Evolutionary conservation across 2,113 vertebrate genomes (phyloP), one percentile per base, ranked within the genome.

Genomic region (Rhinogobius similis): DNA sequence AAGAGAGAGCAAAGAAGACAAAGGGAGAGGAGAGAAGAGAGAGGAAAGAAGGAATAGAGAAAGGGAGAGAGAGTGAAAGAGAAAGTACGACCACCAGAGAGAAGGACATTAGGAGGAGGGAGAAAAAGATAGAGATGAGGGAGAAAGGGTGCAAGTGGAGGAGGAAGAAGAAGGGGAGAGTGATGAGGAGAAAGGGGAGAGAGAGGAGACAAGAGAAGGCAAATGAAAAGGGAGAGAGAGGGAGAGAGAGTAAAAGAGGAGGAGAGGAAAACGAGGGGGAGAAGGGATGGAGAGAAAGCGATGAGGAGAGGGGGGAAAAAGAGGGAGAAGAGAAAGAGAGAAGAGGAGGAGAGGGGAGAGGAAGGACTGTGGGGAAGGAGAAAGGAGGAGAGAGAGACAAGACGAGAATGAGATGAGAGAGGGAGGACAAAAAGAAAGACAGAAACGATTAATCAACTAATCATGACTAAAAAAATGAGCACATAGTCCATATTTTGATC

Each of bases 181-280:
- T 73, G 62, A 75, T 3, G 9, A 20, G 16, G 16, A 20, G 64
- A 68, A 10, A 7, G 18, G 71, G 77, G 78, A 73, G 55, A 76
- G 58, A 73, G 27, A 81, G 73, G 10, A 39, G 38, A 8, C 4
- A 10, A 8, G 10, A 81, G 75, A 8, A 39, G 38, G 38, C 1
- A 10, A 11, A 10, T 3, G 1, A 8, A 10, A 11, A 39, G 38
- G 38, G 10, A 10, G 38, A 8, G 10, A 8, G 38, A 39, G 38
- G 38, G 1, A 10, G 10, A 10, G 77, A 53, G 71, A 23, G n/a
- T 77, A 59, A 72, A 64, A 86, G 86, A 44, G 69, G 80, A 88
- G 83, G 79, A 83, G 38, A 39, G 38, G 38, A 39, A 8, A 10
- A 8, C 1, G 38, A 39, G 10, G 38, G 10, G 38, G 10, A 65